Conservation (phyloP, 2,797 vertebrate genomes). For the Anabacerthia variegaticeps region DNA sequence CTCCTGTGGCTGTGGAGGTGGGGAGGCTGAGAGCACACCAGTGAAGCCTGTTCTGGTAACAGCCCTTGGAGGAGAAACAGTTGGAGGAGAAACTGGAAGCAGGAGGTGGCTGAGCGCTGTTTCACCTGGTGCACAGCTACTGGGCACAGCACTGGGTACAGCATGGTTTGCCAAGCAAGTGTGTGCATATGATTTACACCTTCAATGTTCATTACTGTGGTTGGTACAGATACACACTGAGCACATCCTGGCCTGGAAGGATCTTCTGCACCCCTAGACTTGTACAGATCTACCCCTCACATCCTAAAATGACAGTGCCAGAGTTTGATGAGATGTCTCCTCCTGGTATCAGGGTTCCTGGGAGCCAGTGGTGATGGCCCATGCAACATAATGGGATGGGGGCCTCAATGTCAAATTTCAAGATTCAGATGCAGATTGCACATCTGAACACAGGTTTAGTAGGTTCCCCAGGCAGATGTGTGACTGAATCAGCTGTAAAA, state of each 20-base stretch:
- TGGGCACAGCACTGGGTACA: background rate
- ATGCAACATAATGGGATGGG: background rate
- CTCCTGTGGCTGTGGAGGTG: background rate
- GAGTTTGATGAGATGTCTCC: background rate
- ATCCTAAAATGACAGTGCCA: background rate
- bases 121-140: background rate
- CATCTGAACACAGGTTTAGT: background rate
- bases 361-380: background rate
- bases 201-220: background rate
- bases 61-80: background rate
- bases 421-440: background rate
- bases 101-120: background rate
- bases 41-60: background rate
- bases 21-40: background rate
- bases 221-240: background rate
- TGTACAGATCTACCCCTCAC: background rate
- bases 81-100: background rate
- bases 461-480: background rate
- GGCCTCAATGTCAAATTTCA: background rate
- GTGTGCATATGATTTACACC: background rate
- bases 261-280: background rate
- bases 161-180: background rate
- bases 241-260: background rate
- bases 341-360: background rate
- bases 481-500: background rate